These are phyloP conservation scores for Australoheros facetus DNA, from an alignment of 2,797 vertebrate genomes.

Conservation along the genomic window DNA sequence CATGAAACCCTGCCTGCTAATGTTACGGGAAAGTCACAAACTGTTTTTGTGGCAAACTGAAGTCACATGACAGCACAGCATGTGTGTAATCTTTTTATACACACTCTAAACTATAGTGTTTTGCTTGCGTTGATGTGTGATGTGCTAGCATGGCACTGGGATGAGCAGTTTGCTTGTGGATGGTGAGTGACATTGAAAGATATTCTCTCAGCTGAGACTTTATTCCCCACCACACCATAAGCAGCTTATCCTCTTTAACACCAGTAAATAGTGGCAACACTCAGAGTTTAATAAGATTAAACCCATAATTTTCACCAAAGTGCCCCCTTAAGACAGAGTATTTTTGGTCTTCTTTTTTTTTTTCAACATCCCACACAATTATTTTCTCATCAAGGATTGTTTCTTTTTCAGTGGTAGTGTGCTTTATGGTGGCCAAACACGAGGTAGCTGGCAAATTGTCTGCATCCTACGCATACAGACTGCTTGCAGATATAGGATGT, in stretches of 20 bases:
- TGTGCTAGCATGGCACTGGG: conserved; percentile 13
- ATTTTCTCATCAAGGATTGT: conserved; percentile 31
- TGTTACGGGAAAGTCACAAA: conserved; percentile 66
- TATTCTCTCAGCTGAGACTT: conserved; percentile 36
- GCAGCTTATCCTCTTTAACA: conserved; percentile 63
- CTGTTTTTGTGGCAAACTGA: conserved; percentile 63
- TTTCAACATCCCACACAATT: conserved; percentile 30
- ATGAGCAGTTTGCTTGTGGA: conserved; percentile 44
- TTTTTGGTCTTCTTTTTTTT: conserved; percentile 22
- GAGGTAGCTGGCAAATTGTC: background rate
- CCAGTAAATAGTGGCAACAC: conserved; percentile 50
- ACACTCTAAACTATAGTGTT: conserved; percentile 53
- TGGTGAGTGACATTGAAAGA: conserved; percentile 48
- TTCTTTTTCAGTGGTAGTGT: conserved; percentile 20
- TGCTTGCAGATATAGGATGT: conserved; percentile 2
- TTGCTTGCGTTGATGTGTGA: conserved; percentile 40
- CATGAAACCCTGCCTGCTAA: conserved; percentile 55
- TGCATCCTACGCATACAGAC: background rate
- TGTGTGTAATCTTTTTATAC: conserved; percentile 56
- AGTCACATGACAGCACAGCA: conserved; percentile 71
- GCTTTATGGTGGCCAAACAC: background rate
- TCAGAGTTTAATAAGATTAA: conserved; percentile 62
- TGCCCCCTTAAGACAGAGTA: conserved; percentile 38
- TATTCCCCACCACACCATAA: conserved; percentile 35
- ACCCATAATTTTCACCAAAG: conserved; percentile 50